Percentiles rank a stretch among this genome's conserved stretches.
These are phyloP conservation scores for Stomatorhinus ivindoensis DNA, from an alignment of 2,113 vertebrate species.

Conservation along the genomic window DNA sequence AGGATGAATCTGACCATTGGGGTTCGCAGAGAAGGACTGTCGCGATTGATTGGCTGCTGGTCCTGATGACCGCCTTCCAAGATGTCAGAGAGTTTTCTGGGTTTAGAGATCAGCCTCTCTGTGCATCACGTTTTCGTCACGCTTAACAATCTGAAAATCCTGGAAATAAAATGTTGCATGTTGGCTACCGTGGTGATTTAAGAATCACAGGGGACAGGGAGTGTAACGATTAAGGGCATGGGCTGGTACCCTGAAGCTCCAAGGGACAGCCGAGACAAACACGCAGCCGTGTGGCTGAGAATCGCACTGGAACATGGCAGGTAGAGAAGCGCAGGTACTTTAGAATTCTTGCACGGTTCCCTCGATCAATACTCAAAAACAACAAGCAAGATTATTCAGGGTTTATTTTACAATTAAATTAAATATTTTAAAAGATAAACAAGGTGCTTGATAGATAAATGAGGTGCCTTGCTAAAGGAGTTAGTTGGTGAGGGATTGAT, in stretches of 20 bases:
- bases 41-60: not conserved
- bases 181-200: not conserved
- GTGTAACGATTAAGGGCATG: not conserved
- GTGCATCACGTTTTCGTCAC: not conserved
- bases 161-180: not conserved
- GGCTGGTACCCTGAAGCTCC: not conserved
- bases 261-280: not conserved
- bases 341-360: not conserved
- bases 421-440: not conserved
- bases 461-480: not conserved
- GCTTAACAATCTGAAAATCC: not conserved
- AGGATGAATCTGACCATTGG: not conserved
- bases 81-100: not conserved
- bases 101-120: not conserved
- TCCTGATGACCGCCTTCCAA: not conserved
- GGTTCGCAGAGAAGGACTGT: not conserved
- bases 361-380: not conserved
- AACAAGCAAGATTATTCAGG: not conserved
- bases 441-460: not conserved
- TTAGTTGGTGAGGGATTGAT: not conserved
- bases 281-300: not conserved
- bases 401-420: not conserved
- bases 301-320: not conserved
- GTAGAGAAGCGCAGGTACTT: not conserved
- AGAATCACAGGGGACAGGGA: not conserved